Evolutionary conservation across 1,140 invertebrate species (phyloP).

Genomic region (Dendrolimus punctatus): DNA sequence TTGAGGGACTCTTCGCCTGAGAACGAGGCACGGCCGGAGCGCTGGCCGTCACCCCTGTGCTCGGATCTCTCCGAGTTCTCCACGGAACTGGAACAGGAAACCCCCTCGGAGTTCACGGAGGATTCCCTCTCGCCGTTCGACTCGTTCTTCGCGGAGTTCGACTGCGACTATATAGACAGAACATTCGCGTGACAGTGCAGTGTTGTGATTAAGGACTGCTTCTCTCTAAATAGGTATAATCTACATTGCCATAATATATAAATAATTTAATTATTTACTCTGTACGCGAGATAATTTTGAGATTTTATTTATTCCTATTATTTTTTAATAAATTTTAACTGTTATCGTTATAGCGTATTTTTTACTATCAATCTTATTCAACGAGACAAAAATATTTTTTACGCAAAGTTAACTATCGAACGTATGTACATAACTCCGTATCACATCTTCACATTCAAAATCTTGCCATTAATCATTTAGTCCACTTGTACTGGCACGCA

Average conservation of each 20-base stretch:
- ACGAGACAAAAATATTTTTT: constrained; percentile 1
- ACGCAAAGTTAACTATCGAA: not conserved
- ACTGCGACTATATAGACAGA: constrained; percentile 59
- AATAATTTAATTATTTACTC: constrained; percentile 52
- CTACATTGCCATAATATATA: constrained; percentile 58
- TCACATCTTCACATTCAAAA: no score
- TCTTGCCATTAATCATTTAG: no score
- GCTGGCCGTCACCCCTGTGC: constrained; percentile 58
- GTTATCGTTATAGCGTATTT: constrained; percentile 43
- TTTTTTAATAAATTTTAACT: constrained; percentile 56
- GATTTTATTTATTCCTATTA: constrained; percentile 53
- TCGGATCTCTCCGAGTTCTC: constrained; percentile 62
- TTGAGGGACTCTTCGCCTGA: constrained; percentile 39
- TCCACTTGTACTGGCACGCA: no score
- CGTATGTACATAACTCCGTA: no score
- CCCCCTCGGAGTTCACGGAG: constrained; percentile 58
- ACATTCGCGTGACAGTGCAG: constrained; percentile 62
- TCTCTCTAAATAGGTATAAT: constrained; percentile 39
- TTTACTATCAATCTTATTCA: not conserved
- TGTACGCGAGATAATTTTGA: constrained; percentile 43
- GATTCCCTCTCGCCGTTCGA: constrained; percentile 67
- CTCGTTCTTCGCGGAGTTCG: constrained; percentile 67
- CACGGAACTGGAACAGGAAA: constrained; percentile 40
- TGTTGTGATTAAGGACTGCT: constrained; percentile 29
- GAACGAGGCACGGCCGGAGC: constrained; percentile 29